Conservation (phyloP, 2,113 vertebrate species). For the Cichladusa arquata region DNA sequence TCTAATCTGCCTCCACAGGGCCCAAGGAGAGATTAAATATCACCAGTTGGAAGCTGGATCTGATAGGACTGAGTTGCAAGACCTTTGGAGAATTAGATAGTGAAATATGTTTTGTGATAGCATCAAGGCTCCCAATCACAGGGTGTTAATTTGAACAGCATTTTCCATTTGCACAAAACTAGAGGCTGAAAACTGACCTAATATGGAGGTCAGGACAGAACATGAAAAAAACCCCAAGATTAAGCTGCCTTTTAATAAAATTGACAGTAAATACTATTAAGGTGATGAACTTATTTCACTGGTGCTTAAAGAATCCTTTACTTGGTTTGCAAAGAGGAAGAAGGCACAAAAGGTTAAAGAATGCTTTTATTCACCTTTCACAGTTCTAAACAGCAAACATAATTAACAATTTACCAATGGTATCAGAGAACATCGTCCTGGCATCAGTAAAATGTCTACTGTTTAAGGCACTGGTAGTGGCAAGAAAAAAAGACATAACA, state of each 20-base stretch:
- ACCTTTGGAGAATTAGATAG: neutral
- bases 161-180: neutral
- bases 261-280: neutral
- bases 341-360: neutral
- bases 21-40: neutral
- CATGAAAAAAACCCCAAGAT: neutral
- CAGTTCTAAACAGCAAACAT: conserved; percentile 54
- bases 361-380: conserved; percentile 69
- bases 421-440: neutral
- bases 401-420: conserved; percentile 11
- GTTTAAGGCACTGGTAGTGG: conserved; percentile 66
- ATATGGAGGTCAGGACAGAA: neutral
- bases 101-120: neutral
- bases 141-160: neutral
- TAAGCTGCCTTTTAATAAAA: neutral
- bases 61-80: rapidly evolving
- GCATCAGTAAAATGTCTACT: conserved; percentile 44
- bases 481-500: neutral
- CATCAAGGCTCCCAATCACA: neutral
- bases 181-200: neutral
- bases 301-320: neutral
- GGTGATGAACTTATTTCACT: neutral
- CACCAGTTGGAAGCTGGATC: neutral
- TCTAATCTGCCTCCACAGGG: neutral
- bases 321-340: neutral